Percentiles rank a stretch among this genome's conserved stretches.
Evolutionary conservation across 2,113 vertebrate genomes (phyloP).

Genomic region (Ictidomys tridecemlineatus): DNA sequence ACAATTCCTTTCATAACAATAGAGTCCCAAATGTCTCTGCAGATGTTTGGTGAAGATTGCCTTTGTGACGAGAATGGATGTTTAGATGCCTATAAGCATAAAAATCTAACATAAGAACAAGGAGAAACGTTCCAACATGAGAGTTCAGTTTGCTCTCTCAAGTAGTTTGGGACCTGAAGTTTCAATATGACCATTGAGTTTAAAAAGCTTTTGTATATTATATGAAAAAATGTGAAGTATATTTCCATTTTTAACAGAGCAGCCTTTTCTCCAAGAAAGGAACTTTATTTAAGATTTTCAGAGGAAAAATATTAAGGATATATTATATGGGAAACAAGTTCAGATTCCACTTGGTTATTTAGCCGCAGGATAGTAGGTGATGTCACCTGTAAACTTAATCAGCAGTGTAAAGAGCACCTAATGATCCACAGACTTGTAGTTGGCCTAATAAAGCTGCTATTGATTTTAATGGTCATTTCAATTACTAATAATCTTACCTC

Average conservation of each 20-base stretch:
- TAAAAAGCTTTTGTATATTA: conserved; percentile 3
- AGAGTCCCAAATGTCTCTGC: conserved; percentile 79
- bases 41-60: conserved; percentile 76
- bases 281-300: conserved; percentile 33
- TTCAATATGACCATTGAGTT: not conserved
- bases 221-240: not conserved
- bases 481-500: not conserved
- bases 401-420: not conserved
- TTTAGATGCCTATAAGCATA: conserved; percentile 60
- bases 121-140: not conserved
- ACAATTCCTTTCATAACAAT: conserved; percentile 79
- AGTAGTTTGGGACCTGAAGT: conserved; percentile 17
- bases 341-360: not conserved
- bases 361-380: not conserved
- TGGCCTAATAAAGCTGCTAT: not conserved
- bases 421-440: not conserved
- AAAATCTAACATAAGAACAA: conserved; percentile 69
- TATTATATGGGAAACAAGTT: not conserved
- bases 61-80: conserved; percentile 77
- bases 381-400: not conserved
- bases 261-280: not conserved
- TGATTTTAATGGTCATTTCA: not conserved
- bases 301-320: not conserved
- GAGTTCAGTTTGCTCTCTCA: conserved; percentile 30
- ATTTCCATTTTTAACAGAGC: not conserved